Percentiles rank a stretch among this genome's conserved stretches.
Evolutionary conservation across 2,113 vertebrate genomes (phyloP).

Genomic region (Oophaga pumilio): DNA sequence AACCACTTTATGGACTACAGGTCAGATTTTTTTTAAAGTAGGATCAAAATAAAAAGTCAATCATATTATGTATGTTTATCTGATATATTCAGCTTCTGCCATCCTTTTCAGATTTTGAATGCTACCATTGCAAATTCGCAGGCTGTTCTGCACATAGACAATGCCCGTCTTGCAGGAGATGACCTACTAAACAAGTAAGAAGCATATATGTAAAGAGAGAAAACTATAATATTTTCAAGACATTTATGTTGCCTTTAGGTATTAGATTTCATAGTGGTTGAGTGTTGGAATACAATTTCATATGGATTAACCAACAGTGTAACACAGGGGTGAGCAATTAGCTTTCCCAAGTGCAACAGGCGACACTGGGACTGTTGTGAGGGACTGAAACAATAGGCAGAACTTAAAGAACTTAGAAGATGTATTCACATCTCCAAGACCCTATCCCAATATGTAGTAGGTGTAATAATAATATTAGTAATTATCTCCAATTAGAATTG

Average conservation of each 20-base stretch:
- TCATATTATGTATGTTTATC: background rate
- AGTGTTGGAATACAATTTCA: background rate
- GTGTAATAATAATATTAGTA: no score
- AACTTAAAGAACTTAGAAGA: no score
- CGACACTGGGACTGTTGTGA: no score
- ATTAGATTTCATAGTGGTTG: background rate
- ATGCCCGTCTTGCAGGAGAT: constrained; percentile 80
- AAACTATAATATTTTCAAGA: background rate
- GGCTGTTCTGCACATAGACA: constrained; percentile 75
- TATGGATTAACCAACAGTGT: background rate
- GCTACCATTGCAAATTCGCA: constrained; percentile 71
- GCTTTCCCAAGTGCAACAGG: no score
- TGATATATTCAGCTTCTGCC: background rate
- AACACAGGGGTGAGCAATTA: background rate
- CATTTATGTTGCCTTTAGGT: background rate
- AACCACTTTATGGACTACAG: background rate
- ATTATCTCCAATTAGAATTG: no score
- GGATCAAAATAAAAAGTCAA: no score
- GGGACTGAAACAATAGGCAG: no score
- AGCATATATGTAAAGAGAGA: background rate
- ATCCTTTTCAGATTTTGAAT: constrained; percentile 68
- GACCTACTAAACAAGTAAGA: constrained; percentile 83
- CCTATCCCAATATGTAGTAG: no score
- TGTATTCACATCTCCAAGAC: no score
- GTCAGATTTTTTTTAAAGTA: no score